Evolutionary conservation across 2,888 invertebrate species (phyloP), one percentile per base, ranked within the genome.

Genomic region (Conistra vaccinii): DNA sequence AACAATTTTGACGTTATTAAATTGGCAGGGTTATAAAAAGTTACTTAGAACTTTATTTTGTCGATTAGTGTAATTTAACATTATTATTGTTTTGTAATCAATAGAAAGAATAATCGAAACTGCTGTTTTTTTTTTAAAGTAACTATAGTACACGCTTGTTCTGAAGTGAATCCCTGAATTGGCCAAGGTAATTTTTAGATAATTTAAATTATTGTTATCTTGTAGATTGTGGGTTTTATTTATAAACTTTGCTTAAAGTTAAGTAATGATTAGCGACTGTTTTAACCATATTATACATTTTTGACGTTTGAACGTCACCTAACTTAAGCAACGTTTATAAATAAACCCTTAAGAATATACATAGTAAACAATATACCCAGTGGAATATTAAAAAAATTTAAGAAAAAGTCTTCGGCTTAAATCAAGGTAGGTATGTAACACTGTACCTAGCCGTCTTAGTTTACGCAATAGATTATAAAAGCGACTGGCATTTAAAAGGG

Each of bases 401-500:
- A 35, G 6, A 3, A 60, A 63, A 71, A 45, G 32, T 12, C 17
- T 68, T 29, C 26, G 48, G 29, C 10, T 61, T 67, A 60, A 67
- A 68, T 76, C 67, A 58, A 65, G 45, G 45, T 32, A 29, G 45
- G 39, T 32, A 26, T 62, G 14, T 67, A 51, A 60, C 65, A 45
- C 23, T 32, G 71, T 73, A 32, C 48, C 61, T 69, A 70, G 62
- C 71, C 39, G 29, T 69, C 70, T 76, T 58, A 73, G 75, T 69
- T 80, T 75, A 77, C 69, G 62, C 29, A 68, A 73, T 77, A 75
- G 70, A 48, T 80, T 78, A 74, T 84, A 80, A 87, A 86, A 84
- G 63, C 75, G 58, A 78, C 66, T 29, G 66, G 74, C 84, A 83
- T 81, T 85, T 90, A 84, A 89, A 80, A 88, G 85, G 71, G 84